phyloP scores from a whole-genome alignment of 2,888 invertebrate genomes.

The Eristalis pertinax region DNA sequence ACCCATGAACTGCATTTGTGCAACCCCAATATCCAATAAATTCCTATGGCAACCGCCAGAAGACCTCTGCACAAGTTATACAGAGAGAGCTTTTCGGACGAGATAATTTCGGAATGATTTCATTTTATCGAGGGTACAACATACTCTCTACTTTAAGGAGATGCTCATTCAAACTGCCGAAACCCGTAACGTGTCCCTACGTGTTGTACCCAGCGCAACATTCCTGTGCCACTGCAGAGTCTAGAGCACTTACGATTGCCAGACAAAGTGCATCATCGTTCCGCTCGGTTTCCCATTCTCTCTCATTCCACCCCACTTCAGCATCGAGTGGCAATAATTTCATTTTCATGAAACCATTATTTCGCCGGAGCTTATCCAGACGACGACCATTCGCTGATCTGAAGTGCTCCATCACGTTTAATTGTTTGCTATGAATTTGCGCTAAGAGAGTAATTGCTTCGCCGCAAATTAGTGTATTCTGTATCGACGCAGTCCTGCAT shows the following conservation, averaged over 20 bases:
- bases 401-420: slow-evolving; percentile 51
- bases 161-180: slow-evolving; percentile 33
- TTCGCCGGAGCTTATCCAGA: slow-evolving; percentile 11
- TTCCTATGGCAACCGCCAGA: too few species aligned
- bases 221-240: neutral
- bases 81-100: too few species aligned
- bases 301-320: neutral
- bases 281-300: neutral
- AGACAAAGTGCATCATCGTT: slow-evolving; percentile 14
- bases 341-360: slow-evolving; percentile 59
- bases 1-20: too few species aligned
- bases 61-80: too few species aligned
- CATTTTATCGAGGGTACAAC: too few species aligned
- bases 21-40: too few species aligned
- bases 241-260: neutral
- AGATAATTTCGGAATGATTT: too few species aligned
- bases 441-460: slow-evolving; percentile 30
- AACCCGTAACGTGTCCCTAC: neutral
- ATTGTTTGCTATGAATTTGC: slow-evolving; percentile 51
- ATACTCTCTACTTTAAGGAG: neutral
- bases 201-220: neutral
- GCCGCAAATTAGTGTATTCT: slow-evolving; percentile 34
- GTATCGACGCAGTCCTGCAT: neutral
- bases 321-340: slow-evolving; percentile 42
- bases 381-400: slow-evolving; percentile 9